phyloP scores from a whole-genome alignment of 2,113 vertebrate species.

The Eudyptes chrysolophus region DNA sequence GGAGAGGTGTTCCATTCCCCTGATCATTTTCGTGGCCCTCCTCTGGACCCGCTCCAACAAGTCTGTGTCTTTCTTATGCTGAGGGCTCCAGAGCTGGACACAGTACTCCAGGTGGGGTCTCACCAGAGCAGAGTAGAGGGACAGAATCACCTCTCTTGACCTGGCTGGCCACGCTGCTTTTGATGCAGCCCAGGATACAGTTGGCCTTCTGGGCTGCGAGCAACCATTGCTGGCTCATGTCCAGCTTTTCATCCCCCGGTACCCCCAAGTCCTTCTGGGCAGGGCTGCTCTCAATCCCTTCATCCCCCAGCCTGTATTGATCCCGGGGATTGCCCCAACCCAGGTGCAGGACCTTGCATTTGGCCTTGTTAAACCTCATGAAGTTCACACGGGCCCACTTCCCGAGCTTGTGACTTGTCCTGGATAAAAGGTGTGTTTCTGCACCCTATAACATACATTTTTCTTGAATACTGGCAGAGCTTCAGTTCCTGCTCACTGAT shows the following conservation, averaged over 20 bases:
- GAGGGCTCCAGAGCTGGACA: neutral
- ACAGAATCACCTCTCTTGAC: neutral
- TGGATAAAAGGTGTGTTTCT: neutral
- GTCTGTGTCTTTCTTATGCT: neutral
- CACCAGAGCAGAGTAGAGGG: neutral
- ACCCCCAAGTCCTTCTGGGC: neutral
- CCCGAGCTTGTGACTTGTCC: neutral
- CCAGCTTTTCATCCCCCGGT: too few relatives aligned
- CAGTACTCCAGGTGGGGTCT: neutral
- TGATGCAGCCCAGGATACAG: neutral
- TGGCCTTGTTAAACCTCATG: neutral
- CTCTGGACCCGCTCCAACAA: neutral
- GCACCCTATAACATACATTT: neutral
- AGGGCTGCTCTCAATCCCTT: neutral
- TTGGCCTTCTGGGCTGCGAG: neutral
- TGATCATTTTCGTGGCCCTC: neutral
- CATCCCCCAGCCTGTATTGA: neutral
- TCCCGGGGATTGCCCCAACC: rapidly evolving
- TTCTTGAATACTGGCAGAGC: neutral
- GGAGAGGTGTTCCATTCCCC: neutral
- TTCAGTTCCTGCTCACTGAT: neutral
- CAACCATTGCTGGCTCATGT: neutral
- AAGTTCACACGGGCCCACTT: neutral
- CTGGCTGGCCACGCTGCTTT: neutral
- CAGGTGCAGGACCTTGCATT: neutral